phyloP scores from a whole-genome alignment of 2,888 invertebrate genomes.

The Lydus trimaculatus region DNA sequence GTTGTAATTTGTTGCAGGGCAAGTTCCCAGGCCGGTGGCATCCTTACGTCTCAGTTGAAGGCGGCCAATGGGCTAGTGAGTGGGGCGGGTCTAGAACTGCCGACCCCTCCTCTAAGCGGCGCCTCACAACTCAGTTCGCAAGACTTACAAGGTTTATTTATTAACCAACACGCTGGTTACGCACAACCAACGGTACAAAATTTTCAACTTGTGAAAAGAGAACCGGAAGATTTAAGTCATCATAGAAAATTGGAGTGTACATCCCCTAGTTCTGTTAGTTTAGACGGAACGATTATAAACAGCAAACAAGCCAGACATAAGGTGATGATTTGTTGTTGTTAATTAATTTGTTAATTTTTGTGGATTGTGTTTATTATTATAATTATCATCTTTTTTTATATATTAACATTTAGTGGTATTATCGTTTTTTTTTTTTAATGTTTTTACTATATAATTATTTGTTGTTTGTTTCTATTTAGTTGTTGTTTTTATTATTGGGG shows the following conservation, averaged over 20 bases:
- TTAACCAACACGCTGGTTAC: constrained; percentile 70
- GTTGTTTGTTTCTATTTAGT: not conserved
- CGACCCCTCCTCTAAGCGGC: constrained; percentile 60
- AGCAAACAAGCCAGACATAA: constrained; percentile 65
- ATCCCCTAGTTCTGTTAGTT: constrained; percentile 63
- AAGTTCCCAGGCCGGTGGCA: constrained; percentile 60
- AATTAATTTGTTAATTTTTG: constrained; percentile 12
- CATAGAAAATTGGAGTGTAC: constrained; percentile 70
- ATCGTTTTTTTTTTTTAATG: not conserved
- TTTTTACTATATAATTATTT: not conserved
- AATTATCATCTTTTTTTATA: constrained; percentile 15
- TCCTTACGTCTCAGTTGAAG: constrained; percentile 74
- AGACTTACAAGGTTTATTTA: constrained; percentile 65
- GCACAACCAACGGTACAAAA: constrained; percentile 64
- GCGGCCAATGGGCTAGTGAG: constrained; percentile 74
- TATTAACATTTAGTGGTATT: constrained; percentile 20
- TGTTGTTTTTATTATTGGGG: not conserved
- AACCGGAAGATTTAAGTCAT: constrained; percentile 81
- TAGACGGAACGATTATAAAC: constrained; percentile 67
- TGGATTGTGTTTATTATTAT: not conserved
- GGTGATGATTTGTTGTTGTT: constrained; percentile 56
- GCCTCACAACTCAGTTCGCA: constrained; percentile 69
- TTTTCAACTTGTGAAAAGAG: constrained; percentile 78
- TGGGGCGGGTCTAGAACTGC: constrained; percentile 69
- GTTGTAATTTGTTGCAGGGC: constrained; percentile 59